These are phyloP conservation scores for Dromococcyx pavoninus DNA, from an alignment of 2,797 vertebrate species.

Conservation along the genomic window DNA sequence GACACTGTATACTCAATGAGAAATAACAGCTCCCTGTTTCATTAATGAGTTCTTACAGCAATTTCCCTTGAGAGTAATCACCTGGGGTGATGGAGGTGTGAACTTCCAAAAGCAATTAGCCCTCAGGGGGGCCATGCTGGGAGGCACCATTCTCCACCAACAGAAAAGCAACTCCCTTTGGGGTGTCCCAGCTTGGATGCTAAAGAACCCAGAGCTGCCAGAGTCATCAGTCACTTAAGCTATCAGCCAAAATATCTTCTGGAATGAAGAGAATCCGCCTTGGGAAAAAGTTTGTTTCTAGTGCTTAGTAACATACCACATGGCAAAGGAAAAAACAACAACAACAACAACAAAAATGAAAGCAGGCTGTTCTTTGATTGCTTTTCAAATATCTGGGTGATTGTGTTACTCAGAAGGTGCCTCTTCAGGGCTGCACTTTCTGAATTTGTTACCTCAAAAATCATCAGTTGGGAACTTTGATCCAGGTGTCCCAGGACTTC, in stretches of 20 bases:
- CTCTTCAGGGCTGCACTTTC: background rate
- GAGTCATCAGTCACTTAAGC: background rate
- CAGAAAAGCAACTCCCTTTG: background rate
- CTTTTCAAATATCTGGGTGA: background rate
- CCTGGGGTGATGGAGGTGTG: background rate
- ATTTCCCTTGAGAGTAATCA: background rate
- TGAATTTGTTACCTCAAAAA: background rate
- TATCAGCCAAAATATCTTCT: background rate
- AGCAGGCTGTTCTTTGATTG: background rate
- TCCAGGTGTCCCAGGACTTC: background rate
- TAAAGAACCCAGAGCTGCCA: background rate
- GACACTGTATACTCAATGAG: background rate
- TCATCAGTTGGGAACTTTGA: background rate
- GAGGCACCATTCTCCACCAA: background rate
- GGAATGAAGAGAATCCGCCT: background rate
- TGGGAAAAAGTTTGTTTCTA: background rate
- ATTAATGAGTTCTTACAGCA: background rate
- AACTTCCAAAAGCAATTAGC: background rate
- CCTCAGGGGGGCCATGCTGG: background rate
- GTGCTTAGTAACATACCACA: background rate
- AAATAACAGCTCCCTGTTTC: background rate
- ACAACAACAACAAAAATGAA: no score
- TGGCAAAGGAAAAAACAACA: rapidly evolving
- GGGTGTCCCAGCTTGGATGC: background rate
- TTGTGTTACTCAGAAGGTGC: background rate